Percentiles rank a stretch among this genome's conserved stretches.
Evolutionary conservation across 2,797 vertebrate species (phyloP).

Genomic region (Karalla daura): DNA sequence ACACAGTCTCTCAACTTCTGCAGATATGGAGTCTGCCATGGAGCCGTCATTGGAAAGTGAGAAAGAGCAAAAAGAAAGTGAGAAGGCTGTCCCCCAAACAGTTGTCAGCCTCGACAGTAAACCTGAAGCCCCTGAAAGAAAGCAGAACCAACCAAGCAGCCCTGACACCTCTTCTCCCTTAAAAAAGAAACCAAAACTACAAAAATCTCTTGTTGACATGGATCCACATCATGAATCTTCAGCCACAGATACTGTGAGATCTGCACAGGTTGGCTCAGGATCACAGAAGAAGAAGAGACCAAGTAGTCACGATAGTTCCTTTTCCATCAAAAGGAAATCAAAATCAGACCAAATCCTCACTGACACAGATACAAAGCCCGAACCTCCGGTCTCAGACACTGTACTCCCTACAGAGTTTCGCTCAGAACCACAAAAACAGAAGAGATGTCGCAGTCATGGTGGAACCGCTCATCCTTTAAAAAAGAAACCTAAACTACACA

Average conservation of each 20-base stretch:
- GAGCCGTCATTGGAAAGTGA: slow-evolving; percentile 1
- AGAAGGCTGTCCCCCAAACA: neutral
- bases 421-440: too few species aligned
- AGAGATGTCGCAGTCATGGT: too few species aligned
- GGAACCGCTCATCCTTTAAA: too few species aligned
- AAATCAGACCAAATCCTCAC: too few species aligned
- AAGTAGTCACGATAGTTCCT: too few species aligned
- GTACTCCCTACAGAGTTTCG: too few species aligned
- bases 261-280: too few species aligned
- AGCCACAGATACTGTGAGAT: rapidly evolving
- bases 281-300: too few species aligned
- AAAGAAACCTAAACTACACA: too few species aligned
- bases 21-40: neutral
- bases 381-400: too few species aligned
- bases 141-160: neutral
- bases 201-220: neutral
- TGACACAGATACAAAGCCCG: too few species aligned
- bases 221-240: neutral
- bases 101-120: neutral
- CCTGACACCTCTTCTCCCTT: neutral
- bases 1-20: neutral
- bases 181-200: slow-evolving; percentile 29
- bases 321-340: too few species aligned
- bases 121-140: slow-evolving; percentile 4
- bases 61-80: neutral